Conservation (phyloP, 2,797 vertebrate species). For the Brotula barbata region DNA sequence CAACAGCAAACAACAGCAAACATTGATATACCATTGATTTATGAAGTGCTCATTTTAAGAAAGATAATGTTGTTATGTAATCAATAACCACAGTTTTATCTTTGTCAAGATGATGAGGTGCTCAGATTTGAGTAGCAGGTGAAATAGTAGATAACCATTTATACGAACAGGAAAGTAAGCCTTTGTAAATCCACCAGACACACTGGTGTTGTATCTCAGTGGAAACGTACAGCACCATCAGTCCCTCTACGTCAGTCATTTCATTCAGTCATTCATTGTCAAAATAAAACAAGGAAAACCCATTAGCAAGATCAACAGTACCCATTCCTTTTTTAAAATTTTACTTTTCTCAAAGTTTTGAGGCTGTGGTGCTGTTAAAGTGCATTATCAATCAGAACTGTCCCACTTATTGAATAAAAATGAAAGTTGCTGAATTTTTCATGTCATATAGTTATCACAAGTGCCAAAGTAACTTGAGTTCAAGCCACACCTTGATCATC, state of each 20-base stretch:
- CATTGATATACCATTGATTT: too few relatives aligned
- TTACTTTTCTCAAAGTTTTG: conserved; percentile 1
- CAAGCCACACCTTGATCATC: conserved; percentile 37
- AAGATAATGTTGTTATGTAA: too few relatives aligned
- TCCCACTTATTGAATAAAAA: conserved; percentile 7
- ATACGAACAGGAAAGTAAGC: too few relatives aligned
- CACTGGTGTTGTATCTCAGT: background rate
- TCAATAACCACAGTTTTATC: background rate
- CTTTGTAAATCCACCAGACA: too few relatives aligned
- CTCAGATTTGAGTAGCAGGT: background rate
- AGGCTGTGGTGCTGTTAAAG: conserved; percentile 26
- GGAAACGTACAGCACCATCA: background rate
- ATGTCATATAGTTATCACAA: conserved; percentile 44
- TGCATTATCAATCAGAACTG: conserved; percentile 27
- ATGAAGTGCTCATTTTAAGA: too few relatives aligned
- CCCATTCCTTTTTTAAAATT: background rate
- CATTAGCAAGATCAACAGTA: background rate
- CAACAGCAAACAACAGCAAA: too few relatives aligned
- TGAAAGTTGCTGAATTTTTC: conserved; percentile 14
- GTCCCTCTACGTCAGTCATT: conserved; percentile 3
- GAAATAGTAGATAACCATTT: background rate
- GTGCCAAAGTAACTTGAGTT: conserved; percentile 39
- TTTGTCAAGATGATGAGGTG: background rate
- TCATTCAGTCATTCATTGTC: background rate
- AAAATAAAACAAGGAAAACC: too few relatives aligned